Percentiles rank a stretch among this genome's conserved stretches.
Conservation (phyloP, 2,888 invertebrate species). For the Drosophila gaucha region DNA sequence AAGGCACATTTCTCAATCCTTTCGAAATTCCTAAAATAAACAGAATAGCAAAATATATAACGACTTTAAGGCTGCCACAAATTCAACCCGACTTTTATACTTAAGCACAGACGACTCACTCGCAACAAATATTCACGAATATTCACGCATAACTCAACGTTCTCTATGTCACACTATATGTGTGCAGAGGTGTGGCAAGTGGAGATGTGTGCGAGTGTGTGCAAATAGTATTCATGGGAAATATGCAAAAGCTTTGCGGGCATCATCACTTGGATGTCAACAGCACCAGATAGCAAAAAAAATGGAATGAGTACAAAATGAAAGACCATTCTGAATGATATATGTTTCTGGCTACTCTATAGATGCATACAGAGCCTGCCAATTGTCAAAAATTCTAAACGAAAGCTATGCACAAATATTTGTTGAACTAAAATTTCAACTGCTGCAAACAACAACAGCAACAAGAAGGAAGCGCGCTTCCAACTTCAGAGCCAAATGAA, state of each 20-base stretch:
- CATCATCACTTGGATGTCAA: slow-evolving; percentile 48
- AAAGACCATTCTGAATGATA: slow-evolving; percentile 15
- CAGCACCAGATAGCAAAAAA: slow-evolving; percentile 33
- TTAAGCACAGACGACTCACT: slow-evolving; percentile 53
- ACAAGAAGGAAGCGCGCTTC: slow-evolving; percentile 6
- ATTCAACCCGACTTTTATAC: slow-evolving; percentile 5
- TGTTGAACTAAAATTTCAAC: slow-evolving; percentile 57
- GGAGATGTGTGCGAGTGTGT: neutral
- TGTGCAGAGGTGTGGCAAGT: neutral
- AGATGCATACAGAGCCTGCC: neutral
- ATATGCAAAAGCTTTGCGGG: slow-evolving; percentile 64
- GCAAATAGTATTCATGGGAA: slow-evolving; percentile 72
- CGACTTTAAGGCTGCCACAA: slow-evolving; percentile 32
- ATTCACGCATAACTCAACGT: slow-evolving; percentile 69
- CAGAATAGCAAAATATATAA: slow-evolving; percentile 33
- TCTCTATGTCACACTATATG: slow-evolving; percentile 12
- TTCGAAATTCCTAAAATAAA: slow-evolving; percentile 33
- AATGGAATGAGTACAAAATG: slow-evolving; percentile 52
- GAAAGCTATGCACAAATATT: slow-evolving; percentile 50
- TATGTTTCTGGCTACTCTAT: neutral
- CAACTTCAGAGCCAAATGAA: slow-evolving; percentile 33
- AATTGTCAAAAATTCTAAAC: slow-evolving; percentile 34
- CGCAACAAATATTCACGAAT: slow-evolving; percentile 39
- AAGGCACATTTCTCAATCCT: neutral
- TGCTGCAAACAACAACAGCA: slow-evolving; percentile 1